Evolutionary conservation across 2,113 vertebrate species (phyloP).

Genomic region (Hydropotes inermis): DNA sequence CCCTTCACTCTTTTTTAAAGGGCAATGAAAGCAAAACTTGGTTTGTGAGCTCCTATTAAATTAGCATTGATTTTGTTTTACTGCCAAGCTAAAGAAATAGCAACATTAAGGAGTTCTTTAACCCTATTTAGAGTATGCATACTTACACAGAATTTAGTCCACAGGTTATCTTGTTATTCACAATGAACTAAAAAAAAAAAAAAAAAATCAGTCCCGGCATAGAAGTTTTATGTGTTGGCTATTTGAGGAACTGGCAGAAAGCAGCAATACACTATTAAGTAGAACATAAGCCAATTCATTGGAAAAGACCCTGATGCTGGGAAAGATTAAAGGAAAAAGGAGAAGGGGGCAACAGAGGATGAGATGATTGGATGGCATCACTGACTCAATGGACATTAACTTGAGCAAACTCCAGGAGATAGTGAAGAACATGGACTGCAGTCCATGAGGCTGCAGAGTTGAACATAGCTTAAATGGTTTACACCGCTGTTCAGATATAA

Average conservation of each 20-base stretch:
- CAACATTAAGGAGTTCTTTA: conserved; percentile 87
- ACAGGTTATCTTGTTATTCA: conserved; percentile 83
- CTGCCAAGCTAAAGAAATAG: conserved; percentile 83
- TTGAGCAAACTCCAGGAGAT: background rate
- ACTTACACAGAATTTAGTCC: conserved; percentile 78
- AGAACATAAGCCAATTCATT: background rate
- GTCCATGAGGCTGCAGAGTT: background rate
- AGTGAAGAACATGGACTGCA: background rate
- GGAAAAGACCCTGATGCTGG: background rate
- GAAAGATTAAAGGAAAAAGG: background rate
- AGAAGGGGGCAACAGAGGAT: background rate
- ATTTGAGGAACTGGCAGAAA: conserved; percentile 50
- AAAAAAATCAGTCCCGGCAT: conserved; percentile 82
- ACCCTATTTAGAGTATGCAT: conserved; percentile 83
- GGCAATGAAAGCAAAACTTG: conserved; percentile 85
- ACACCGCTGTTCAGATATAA: background rate
- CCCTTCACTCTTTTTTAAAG: conserved; percentile 54
- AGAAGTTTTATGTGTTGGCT: conserved; percentile 78
- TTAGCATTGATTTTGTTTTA: conserved; percentile 93
- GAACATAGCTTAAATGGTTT: background rate
- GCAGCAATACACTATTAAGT: background rate
- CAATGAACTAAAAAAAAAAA: conserved; percentile 80
- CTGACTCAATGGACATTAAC: background rate
- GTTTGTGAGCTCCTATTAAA: conserved; percentile 91
- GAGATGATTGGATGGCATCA: background rate